These are phyloP conservation scores for Azemiops feae DNA, from an alignment of 2,113 vertebrate genomes.

Conservation along the genomic window DNA sequence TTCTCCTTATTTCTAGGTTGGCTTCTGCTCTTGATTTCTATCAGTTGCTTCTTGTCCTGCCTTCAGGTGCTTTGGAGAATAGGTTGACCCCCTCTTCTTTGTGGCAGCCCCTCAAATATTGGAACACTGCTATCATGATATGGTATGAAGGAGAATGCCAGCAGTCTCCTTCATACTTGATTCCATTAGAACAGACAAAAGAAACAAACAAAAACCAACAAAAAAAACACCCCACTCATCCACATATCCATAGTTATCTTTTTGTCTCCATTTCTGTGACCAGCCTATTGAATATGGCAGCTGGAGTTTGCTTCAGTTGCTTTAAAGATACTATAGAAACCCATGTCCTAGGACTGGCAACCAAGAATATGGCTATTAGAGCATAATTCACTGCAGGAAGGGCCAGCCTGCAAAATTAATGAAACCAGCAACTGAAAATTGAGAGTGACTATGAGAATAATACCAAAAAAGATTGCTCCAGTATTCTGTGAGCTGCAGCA, in stretches of 20 bases:
- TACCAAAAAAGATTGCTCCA: background rate
- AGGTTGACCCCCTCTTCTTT: background rate
- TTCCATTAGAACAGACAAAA: background rate
- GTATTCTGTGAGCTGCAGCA: background rate
- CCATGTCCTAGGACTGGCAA: background rate
- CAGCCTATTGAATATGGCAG: background rate
- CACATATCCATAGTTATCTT: background rate
- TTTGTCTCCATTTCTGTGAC: background rate
- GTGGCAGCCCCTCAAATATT: background rate
- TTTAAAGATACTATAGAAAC: background rate
- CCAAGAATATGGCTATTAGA: background rate
- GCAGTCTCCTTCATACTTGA: background rate
- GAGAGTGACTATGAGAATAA: background rate
- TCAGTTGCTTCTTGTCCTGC: background rate
- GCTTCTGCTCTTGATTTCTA: background rate
- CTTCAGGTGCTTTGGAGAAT: background rate
- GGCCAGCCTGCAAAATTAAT: background rate
- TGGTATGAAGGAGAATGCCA: background rate
- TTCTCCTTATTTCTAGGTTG: background rate
- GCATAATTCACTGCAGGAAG: background rate
- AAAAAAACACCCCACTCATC: background rate
- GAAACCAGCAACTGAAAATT: background rate
- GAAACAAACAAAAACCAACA: background rate
- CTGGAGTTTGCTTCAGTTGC: background rate
- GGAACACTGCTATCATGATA: background rate